Percentiles rank a stretch among this genome's conserved stretches.
These are phyloP conservation scores for Ophion obscuratus DNA, from an alignment of 2,888 invertebrate genomes.

Conservation along the genomic window DNA sequence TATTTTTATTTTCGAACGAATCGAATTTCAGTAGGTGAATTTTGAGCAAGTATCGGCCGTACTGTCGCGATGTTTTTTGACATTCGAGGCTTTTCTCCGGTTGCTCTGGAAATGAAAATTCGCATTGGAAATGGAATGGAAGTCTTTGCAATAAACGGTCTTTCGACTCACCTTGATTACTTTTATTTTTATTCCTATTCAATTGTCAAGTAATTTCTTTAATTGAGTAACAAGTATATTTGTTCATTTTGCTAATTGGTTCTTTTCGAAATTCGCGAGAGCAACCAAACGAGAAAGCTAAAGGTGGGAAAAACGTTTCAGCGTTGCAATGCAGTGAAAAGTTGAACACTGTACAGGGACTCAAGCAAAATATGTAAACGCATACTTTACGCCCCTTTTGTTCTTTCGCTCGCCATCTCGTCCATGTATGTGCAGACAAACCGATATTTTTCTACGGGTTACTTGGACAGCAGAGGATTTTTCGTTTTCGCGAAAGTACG, in stretches of 20 bases:
- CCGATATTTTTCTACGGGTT: conserved; percentile 58
- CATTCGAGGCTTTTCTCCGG: not conserved
- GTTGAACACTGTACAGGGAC: conserved; percentile 16
- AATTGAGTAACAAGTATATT: not conserved
- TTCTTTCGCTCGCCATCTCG: not conserved
- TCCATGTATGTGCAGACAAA: conserved; percentile 6
- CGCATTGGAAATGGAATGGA: no score
- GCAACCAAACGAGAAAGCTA: not conserved
- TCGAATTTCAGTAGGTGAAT: no score
- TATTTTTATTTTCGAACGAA: no score
- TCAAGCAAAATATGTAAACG: conserved; percentile 49
- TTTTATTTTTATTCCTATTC: no score
- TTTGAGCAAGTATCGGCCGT: not conserved
- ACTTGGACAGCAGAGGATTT: conserved; percentile 52
- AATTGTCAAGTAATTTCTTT: no score
- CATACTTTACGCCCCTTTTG: conserved; percentile 3
- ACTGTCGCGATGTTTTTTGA: not conserved
- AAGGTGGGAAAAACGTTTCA: not conserved
- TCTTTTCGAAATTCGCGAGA: not conserved
- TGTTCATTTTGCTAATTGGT: conserved; percentile 9
- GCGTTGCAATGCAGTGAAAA: conserved; percentile 13
- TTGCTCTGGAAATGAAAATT: not conserved
- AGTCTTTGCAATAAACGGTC: no score
- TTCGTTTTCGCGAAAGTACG: conserved; percentile 47
- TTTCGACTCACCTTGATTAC: no score